These are phyloP conservation scores for Pterocles gutturalis DNA, from an alignment of 2,113 vertebrate species.

Conservation along the genomic window DNA sequence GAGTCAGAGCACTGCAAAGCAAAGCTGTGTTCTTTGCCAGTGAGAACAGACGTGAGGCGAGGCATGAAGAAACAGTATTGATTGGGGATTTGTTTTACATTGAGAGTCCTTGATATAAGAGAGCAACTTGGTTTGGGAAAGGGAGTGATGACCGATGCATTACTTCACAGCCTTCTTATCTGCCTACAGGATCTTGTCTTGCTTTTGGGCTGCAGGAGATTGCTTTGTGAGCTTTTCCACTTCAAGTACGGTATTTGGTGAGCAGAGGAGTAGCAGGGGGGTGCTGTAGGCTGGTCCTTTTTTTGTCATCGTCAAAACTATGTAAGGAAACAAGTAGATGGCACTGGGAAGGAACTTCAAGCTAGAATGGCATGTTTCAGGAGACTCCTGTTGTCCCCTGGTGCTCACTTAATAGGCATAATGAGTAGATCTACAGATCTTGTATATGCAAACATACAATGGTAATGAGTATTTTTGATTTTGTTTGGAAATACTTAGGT, in stretches of 20 bases:
- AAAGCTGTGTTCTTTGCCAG: not conserved
- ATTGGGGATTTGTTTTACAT: not conserved
- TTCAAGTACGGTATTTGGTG: not conserved
- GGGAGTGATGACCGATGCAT: not conserved
- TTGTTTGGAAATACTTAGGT: not conserved
- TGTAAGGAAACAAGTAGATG: conserved; percentile 32
- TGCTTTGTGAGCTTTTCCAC: not conserved
- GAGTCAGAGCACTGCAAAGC: not conserved
- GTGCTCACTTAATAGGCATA: not conserved
- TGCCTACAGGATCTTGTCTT: not conserved
- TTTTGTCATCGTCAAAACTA: conserved; percentile 38
- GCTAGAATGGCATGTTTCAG: conserved; percentile 16
- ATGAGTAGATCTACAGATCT: not conserved
- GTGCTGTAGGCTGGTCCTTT: not conserved
- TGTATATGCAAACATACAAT: not conserved
- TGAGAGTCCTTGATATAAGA: not conserved
- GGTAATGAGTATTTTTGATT: not conserved
- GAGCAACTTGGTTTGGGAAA: not conserved
- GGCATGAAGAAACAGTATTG: not conserved
- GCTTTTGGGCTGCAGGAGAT: not conserved
- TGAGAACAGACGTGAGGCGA: not conserved
- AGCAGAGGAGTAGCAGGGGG: not conserved
- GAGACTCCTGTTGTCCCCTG: not conserved
- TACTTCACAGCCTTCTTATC: not conserved
- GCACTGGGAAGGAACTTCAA: not conserved